These are phyloP conservation scores for Arvicanthis niloticus DNA, from an alignment of 2,113 vertebrate species.

Conservation along the genomic window DNA sequence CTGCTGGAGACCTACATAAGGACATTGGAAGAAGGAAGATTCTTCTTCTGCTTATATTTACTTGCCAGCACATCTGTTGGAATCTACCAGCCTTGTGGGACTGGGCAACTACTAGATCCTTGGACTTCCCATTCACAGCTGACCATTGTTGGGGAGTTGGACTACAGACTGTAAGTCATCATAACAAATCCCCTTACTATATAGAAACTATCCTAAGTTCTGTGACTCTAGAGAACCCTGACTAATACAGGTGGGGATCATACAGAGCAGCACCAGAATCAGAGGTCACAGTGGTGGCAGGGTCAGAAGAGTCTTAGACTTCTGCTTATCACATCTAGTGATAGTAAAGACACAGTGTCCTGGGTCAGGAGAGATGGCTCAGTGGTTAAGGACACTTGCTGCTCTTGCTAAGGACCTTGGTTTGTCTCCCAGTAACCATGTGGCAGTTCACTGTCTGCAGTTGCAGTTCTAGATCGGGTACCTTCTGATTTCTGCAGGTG, in stretches of 20 bases:
- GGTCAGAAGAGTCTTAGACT: background rate
- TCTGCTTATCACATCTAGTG: conserved; percentile 2
- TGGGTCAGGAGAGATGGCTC: background rate
- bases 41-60: no score
- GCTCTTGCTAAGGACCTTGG: background rate
- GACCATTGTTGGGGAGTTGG: no score
- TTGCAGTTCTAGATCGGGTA: background rate
- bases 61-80: no score
- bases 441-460: background rate
- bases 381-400: background rate
- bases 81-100: no score
- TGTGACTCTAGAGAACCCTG: no score
- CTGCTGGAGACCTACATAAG: no score
- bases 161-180: no score
- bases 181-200: no score
- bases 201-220: no score
- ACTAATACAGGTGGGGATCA: background rate
- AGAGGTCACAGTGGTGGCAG: background rate
- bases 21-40: no score
- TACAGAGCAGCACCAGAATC: background rate
- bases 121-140: no score
- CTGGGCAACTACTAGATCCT: no score
- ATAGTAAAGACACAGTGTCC: conserved; percentile 30
- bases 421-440: background rate
- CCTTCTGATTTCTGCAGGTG: background rate